Evolutionary conservation across 2,888 invertebrate genomes (phyloP).

Genomic region (Nomada fucata): DNA sequence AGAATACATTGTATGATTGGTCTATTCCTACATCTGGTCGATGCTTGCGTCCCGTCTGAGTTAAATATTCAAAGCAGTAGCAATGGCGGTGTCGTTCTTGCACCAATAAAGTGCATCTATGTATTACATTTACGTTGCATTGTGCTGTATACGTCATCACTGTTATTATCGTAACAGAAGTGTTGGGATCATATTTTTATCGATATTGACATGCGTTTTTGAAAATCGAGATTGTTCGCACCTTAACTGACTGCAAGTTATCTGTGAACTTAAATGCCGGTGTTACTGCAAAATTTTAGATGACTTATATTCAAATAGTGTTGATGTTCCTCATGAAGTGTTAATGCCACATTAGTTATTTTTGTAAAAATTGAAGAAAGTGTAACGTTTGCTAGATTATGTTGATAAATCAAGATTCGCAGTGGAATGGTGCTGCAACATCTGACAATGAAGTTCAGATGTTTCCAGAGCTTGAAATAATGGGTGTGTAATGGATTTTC

Average conservation of each 20-base stretch:
- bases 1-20: too few species aligned
- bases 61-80: not conserved
- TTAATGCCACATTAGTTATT: conserved; percentile 3
- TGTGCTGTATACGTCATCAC: not conserved
- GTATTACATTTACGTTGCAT: not conserved
- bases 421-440: conserved; percentile 67
- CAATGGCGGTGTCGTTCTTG: not conserved
- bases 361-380: not conserved
- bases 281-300: not conserved
- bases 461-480: conserved; percentile 76
- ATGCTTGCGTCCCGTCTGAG: too few species aligned
- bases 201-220: conserved; percentile 23
- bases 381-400: conserved; percentile 56
- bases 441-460: conserved; percentile 68
- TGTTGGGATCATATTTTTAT: not conserved
- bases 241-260: not conserved
- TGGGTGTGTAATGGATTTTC: conserved; percentile 70
- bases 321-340: not conserved
- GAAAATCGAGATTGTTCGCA: not conserved
- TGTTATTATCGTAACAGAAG: not conserved
- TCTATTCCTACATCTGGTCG: too few species aligned
- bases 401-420: conserved; percentile 77
- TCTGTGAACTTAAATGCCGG: conserved; percentile 16
- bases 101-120: not conserved
- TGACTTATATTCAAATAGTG: conserved; percentile 3